phyloP scores from a whole-genome alignment of 2,113 vertebrate species.

The Rhombomys opimus region DNA sequence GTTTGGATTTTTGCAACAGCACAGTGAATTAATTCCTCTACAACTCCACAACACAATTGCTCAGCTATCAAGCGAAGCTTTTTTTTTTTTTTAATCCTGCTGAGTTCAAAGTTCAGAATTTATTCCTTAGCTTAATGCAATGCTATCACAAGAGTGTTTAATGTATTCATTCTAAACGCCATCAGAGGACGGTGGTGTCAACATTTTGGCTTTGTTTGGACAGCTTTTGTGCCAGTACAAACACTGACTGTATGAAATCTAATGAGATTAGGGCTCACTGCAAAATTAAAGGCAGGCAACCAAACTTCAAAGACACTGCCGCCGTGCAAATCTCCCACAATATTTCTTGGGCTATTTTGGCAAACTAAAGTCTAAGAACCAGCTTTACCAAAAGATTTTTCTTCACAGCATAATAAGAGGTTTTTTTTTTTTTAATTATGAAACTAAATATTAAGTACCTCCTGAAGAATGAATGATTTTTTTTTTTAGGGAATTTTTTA shows the following conservation, averaged over 20 bases:
- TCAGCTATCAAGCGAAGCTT: constrained; percentile 60
- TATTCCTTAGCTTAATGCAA: constrained; percentile 81
- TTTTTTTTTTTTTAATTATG: no score
- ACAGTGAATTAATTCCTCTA: constrained; percentile 50
- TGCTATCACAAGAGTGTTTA: constrained; percentile 83
- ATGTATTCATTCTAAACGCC: constrained; percentile 84
- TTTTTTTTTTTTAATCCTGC: constrained; percentile 65
- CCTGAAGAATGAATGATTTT: background rate
- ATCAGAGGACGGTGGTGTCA: constrained; percentile 82
- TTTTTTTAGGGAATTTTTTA: background rate
- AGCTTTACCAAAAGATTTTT: constrained; percentile 68
- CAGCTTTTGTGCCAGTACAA: constrained; percentile 86
- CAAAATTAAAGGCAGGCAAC: constrained; percentile 83
- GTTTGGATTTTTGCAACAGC: constrained; percentile 35
- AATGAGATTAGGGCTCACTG: constrained; percentile 85
- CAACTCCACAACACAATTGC: background rate
- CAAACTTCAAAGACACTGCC: constrained; percentile 79
- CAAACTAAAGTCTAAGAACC: constrained; percentile 80
- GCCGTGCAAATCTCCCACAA: constrained; percentile 76
- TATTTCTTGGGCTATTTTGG: constrained; percentile 72
- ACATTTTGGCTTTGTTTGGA: constrained; percentile 85
- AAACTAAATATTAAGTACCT: constrained; percentile 49
- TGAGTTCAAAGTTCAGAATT: constrained; percentile 80
- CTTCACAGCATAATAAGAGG: constrained; percentile 27
- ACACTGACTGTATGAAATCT: constrained; percentile 84